phyloP scores from a whole-genome alignment of 2,113 vertebrate species.

The Caloenas nicobarica region DNA sequence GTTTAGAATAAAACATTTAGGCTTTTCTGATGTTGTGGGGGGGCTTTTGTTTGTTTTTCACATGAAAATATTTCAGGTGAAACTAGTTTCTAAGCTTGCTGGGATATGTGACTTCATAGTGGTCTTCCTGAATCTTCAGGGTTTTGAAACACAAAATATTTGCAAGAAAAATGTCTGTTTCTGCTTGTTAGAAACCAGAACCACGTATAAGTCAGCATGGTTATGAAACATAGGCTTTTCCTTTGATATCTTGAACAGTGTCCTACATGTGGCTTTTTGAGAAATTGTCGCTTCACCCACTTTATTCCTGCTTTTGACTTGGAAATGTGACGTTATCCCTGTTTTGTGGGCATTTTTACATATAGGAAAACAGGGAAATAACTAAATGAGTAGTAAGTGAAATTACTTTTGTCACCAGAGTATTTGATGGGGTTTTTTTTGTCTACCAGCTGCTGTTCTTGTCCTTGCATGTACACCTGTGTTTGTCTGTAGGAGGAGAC shows the following conservation, averaged over 20 bases:
- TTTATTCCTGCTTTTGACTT: not conserved
- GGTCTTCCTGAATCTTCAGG: not conserved
- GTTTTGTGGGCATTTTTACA: not conserved
- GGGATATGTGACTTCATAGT: not conserved
- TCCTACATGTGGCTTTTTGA: not conserved
- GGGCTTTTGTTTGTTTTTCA: too few species aligned
- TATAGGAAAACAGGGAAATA: not conserved
- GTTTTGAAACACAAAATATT: not conserved
- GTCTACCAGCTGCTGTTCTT: not conserved
- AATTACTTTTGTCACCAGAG: not conserved
- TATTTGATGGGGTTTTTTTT: not conserved
- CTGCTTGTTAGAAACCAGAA: not conserved
- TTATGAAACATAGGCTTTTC: not conserved
- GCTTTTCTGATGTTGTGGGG: not conserved
- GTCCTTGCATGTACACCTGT: not conserved
- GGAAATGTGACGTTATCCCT: not conserved
- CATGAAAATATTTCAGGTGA: not conserved
- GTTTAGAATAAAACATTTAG: not conserved
- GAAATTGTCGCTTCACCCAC: not conserved
- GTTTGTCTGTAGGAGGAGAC: not conserved
- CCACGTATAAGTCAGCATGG: accelerated
- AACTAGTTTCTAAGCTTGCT: not conserved
- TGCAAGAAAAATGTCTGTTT: not conserved
- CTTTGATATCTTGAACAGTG: not conserved
- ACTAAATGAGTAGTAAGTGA: not conserved